These are phyloP conservation scores for Eleginops maclovinus DNA, from an alignment of 2,113 vertebrate species.

Conservation along the genomic window DNA sequence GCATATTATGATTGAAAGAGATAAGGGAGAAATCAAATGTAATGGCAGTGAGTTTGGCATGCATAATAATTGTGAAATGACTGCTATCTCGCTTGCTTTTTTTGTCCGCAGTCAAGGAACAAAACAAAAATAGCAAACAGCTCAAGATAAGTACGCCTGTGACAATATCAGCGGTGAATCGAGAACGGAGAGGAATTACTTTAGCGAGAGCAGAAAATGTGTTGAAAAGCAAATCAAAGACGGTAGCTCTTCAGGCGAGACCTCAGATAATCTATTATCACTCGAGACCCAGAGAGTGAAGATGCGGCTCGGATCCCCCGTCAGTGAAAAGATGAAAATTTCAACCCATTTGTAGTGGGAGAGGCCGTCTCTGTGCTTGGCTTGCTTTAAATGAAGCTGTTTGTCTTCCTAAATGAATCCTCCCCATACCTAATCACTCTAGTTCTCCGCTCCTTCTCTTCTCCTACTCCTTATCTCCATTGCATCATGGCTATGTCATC, in stretches of 20 bases:
- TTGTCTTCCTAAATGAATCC: slow-evolving; percentile 77
- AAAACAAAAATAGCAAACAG: slow-evolving; percentile 46
- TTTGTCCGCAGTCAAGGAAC: slow-evolving; percentile 31
- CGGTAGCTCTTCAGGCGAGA: slow-evolving; percentile 48
- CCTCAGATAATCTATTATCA: slow-evolving; percentile 64
- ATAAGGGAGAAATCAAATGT: slow-evolving; percentile 48
- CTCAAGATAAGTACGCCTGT: slow-evolving; percentile 50
- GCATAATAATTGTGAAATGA: slow-evolving; percentile 47
- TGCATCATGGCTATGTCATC: slow-evolving; percentile 64
- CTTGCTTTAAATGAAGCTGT: slow-evolving; percentile 75
- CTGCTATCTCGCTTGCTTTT: slow-evolving; percentile 23
- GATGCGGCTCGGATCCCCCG: slow-evolving; percentile 1
- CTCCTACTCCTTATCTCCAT: slow-evolving; percentile 42
- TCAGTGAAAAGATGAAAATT: slow-evolving; percentile 65
- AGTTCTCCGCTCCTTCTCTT: slow-evolving; percentile 37
- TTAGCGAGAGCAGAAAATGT: slow-evolving; percentile 35
- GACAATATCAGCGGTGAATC: slow-evolving; percentile 57
- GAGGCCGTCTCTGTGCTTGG: slow-evolving; percentile 63
- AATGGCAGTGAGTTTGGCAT: slow-evolving; percentile 22
- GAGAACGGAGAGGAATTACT: slow-evolving; percentile 48
- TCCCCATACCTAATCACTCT: slow-evolving; percentile 60
- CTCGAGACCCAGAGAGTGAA: slow-evolving; percentile 35
- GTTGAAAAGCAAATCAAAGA: slow-evolving; percentile 65
- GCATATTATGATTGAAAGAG: slow-evolving; percentile 25
- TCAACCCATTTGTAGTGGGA: slow-evolving; percentile 51